Evolutionary conservation across 2,888 invertebrate species (phyloP).

Genomic region (Aporophyla lueneburgensis): DNA sequence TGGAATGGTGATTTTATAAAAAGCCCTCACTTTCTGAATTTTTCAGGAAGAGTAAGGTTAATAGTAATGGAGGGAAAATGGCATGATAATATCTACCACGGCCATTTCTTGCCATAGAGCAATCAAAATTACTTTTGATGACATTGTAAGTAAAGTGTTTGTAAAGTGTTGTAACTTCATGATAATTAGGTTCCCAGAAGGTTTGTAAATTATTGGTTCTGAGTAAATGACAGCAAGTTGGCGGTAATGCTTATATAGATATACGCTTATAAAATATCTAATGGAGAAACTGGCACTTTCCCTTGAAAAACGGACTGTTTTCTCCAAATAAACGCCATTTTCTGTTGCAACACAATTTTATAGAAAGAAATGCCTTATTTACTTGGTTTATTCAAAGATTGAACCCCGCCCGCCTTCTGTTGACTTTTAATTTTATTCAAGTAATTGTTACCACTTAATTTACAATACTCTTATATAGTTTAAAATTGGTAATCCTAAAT

Average conservation of each 20-base stretch:
- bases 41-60: slow-evolving; percentile 11
- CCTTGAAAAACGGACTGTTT: neutral
- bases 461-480: neutral
- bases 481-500: neutral
- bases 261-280: neutral
- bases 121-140: neutral
- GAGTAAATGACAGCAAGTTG: neutral
- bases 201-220: neutral
- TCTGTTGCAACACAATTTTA: slow-evolving; percentile 15
- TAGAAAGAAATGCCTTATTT: slow-evolving; percentile 14
- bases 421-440: neutral
- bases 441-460: neutral
- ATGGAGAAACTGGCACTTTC: slow-evolving; percentile 3
- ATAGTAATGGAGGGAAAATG: neutral
- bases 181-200: neutral
- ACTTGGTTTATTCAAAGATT: slow-evolving; percentile 20
- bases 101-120: neutral
- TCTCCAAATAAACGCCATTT: slow-evolving; percentile 22
- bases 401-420: neutral
- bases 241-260: neutral
- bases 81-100: slow-evolving; percentile 1
- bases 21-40: slow-evolving; percentile 14
- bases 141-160: neutral
- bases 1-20: slow-evolving; percentile 17
- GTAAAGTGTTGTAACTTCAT: no score